Evolutionary conservation across 2,888 invertebrate species (phyloP).

Genomic region (Drosophila lacicola): DNA sequence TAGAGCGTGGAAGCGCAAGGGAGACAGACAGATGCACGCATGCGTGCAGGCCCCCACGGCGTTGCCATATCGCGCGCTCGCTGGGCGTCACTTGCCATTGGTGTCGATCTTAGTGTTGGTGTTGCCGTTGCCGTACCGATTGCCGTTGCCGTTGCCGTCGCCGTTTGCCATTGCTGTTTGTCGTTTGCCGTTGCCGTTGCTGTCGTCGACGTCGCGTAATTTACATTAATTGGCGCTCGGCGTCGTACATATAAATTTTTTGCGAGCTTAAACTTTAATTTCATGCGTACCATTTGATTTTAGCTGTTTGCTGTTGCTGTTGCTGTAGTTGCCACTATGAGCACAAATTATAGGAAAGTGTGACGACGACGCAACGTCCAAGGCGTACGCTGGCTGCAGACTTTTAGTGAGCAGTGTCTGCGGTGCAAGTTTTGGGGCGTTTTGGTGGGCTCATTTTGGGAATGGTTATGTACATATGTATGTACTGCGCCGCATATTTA

Average conservation of each 20-base stretch:
- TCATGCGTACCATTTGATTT: slow-evolving; percentile 81
- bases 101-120: slow-evolving; percentile 42
- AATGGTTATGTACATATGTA: slow-evolving; percentile 13
- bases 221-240: slow-evolving; percentile 80
- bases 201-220: slow-evolving; percentile 75
- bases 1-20: slow-evolving; percentile 5
- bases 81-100: slow-evolving; percentile 61
- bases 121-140: slow-evolving; percentile 23
- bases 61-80: slow-evolving; percentile 71
- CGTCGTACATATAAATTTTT: slow-evolving; percentile 78
- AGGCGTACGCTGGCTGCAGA: slow-evolving; percentile 33
- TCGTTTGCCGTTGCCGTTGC: slow-evolving; percentile 42
- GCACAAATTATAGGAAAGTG: slow-evolving; percentile 66
- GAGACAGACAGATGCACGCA: slow-evolving; percentile 39
- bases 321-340: slow-evolving; percentile 43
- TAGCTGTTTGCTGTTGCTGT: slow-evolving; percentile 31
- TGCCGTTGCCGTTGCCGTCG: slow-evolving; percentile 29
- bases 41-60: slow-evolving; percentile 64
- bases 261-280: slow-evolving; percentile 77
- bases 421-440: slow-evolving; percentile 50
- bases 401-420: slow-evolving; percentile 29
- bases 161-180: slow-evolving; percentile 14
- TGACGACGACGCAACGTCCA: slow-evolving; percentile 19
- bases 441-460: slow-evolving; percentile 47
- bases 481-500: slow-evolving; percentile 52